A percentile compares a stretch with the other conserved stretches of the same genome.
Conservation (phyloP, 1,140 invertebrate genomes). For the Nephotettix cincticeps region DNA sequence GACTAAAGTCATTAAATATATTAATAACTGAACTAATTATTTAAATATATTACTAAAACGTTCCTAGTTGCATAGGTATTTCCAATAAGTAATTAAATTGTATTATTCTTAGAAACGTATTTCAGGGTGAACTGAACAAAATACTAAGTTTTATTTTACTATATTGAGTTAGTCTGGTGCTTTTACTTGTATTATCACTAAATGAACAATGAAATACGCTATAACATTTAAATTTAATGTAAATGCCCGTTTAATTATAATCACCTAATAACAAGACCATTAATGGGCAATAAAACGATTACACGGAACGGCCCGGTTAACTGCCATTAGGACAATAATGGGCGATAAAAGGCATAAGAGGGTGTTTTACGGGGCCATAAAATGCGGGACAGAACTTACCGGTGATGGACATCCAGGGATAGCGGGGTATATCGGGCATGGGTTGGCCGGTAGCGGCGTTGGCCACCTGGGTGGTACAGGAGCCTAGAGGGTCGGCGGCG, state of each 20-base stretch:
- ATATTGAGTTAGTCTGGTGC: too few species aligned
- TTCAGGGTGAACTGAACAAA: too few species aligned
- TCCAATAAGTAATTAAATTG: too few species aligned
- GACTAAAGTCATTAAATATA: too few species aligned
- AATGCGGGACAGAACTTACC: constrained; percentile 62
- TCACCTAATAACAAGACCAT: not conserved
- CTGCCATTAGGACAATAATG: constrained; percentile 7
- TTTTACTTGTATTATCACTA: too few species aligned
- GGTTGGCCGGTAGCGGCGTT: constrained; percentile 64
- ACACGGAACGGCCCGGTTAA: constrained; percentile 2
- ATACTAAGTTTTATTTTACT: too few species aligned
- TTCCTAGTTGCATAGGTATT: too few species aligned
- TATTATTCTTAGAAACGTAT: too few species aligned
- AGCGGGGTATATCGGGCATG: constrained; percentile 84
- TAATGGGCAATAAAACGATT: constrained; percentile 16
- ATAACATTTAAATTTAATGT: too few species aligned
- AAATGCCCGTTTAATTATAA: constrained; percentile 2
- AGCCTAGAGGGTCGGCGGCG: constrained; percentile 62
- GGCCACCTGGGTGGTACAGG: constrained; percentile 60
- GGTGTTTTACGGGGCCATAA: constrained; percentile 18
- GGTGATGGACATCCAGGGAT: constrained; percentile 97
- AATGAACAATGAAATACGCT: too few species aligned
- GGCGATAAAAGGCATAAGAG: constrained; percentile 15
- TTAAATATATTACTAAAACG: too few species aligned
- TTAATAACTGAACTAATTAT: too few species aligned